phyloP scores from a whole-genome alignment of 1,140 invertebrate genomes.

The Anthonomus grandis region DNA sequence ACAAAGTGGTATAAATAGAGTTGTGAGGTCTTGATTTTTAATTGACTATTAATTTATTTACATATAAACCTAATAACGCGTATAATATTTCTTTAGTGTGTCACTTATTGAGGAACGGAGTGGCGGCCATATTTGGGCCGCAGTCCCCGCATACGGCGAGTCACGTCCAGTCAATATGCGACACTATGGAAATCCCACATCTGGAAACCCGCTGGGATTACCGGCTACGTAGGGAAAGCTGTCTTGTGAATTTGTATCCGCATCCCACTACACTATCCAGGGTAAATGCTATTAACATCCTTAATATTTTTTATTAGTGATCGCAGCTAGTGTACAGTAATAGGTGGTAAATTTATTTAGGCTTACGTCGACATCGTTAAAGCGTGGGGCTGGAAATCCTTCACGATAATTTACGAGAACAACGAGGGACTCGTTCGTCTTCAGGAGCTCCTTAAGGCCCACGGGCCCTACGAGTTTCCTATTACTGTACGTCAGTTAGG shows the following conservation, averaged over 20 bases:
- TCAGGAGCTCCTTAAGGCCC: slow-evolving; percentile 88
- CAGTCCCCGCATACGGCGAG: slow-evolving; percentile 85
- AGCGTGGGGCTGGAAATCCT: slow-evolving; percentile 88
- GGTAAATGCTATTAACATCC: slow-evolving; percentile 53
- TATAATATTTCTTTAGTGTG: too few relatives aligned
- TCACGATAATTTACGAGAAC: slow-evolving; percentile 94
- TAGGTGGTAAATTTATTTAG: slow-evolving; percentile 51
- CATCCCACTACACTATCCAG: slow-evolving; percentile 85
- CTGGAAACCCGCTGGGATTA: slow-evolving; percentile 93
- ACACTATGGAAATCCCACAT: slow-evolving; percentile 94
- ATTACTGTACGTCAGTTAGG: slow-evolving; percentile 77
- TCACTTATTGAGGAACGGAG: slow-evolving; percentile 77
- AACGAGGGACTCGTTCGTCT: slow-evolving; percentile 89
- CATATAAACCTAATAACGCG: too few relatives aligned
- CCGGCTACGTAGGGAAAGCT: slow-evolving; percentile 79
- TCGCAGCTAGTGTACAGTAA: neutral
- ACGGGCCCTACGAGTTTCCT: slow-evolving; percentile 77
- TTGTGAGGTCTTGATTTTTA: too few relatives aligned
- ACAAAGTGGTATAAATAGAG: too few relatives aligned
- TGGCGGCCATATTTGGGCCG: slow-evolving; percentile 92
- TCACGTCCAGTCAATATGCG: slow-evolving; percentile 93
- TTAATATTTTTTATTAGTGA: neutral
- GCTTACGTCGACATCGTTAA: slow-evolving; percentile 88
- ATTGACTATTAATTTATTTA: too few relatives aligned
- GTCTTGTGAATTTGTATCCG: slow-evolving; percentile 90